Evolutionary conservation across 1,140 invertebrate species (phyloP).

Genomic region (Aphaenogaster rudis): DNA sequence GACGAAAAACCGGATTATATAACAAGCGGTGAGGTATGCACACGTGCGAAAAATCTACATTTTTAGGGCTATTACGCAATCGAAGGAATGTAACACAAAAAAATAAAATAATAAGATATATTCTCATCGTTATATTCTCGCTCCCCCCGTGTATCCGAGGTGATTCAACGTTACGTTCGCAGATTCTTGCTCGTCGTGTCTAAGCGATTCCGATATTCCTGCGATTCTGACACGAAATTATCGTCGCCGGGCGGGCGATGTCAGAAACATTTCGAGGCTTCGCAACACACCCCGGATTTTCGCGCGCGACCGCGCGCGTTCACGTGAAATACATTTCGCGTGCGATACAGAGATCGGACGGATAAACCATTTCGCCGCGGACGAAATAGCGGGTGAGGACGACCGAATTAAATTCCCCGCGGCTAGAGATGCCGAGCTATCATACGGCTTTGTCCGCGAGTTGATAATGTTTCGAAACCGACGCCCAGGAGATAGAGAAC

Average conservation of each 20-base stretch:
- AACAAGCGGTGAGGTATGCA: neutral
- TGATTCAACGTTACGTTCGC: neutral
- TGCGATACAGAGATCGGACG: conserved; percentile 54
- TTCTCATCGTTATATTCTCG: neutral
- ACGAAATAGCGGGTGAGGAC: conserved; percentile 18
- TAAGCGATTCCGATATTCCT: neutral
- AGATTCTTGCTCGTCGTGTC: neutral
- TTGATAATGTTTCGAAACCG: conserved; percentile 73
- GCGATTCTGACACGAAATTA: conserved; percentile 34
- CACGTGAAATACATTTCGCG: conserved; percentile 47
- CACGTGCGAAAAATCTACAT: neutral
- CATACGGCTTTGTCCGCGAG: conserved; percentile 71
- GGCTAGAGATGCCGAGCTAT: conserved; percentile 65
- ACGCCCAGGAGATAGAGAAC: conserved; percentile 55
- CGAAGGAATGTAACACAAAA: neutral
- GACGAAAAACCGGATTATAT: neutral
- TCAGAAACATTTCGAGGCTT: conserved; percentile 29
- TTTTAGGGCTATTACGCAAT: neutral
- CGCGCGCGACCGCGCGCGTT: conserved; percentile 17
- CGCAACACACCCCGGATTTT: neutral
- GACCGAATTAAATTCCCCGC: conserved; percentile 68
- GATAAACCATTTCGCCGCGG: conserved; percentile 55
- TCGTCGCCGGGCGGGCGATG: neutral
- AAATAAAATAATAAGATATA: neutral
- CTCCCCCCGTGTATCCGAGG: neutral